Evolutionary conservation across 2,888 invertebrate species (phyloP), one percentile per base, ranked within the genome.

Genomic region (Drosophila kanekoi): DNA sequence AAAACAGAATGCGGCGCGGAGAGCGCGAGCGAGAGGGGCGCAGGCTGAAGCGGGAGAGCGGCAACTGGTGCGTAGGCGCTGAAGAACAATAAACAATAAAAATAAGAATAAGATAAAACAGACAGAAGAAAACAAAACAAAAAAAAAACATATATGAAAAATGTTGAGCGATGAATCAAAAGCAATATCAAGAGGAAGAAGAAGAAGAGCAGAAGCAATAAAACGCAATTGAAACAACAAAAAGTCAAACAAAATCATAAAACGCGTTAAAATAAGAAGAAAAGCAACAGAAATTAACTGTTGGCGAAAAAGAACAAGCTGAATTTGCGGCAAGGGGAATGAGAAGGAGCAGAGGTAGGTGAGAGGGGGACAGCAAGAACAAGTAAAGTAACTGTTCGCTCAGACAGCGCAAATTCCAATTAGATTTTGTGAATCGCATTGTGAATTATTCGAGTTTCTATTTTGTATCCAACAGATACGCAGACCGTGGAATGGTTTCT

Each of bases 41-140:
- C 16, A 16, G 40, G 23, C 23, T 23, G 2, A 2, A 8, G 8
- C 28, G 8, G 8, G 28, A 28, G 28, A 28, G 28, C 28, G 10
- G 60, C 62, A 75, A 73, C 61, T 64, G 58, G 72, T 56, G 79
- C 81, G 80, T 74, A 74, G 81, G 81, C 66, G 80, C 64, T 47
- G 44, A 62, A 84, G 66, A 71, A 82, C 65, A 85, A 73, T 65
- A 73, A 75, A 66, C 56, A 66, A 60, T 66, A 61, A 48, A 64
- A 51, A 56, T 28, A 45, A 48, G 23, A 43, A 40, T 32, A 41
- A 52, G 16, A 52, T 13, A 28, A 48, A 52, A 47, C 8, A 28
- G 28, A 8, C 28, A 18, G 16, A 67, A 53, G 23, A 60, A 44
- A 52, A n/a, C 33, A 28, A 0, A 23, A 23, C 23, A 23, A 6